Evolutionary conservation across 2,888 invertebrate species (phyloP), one percentile per base, ranked within the genome.

Genomic region (Pollenia amentaria): DNA sequence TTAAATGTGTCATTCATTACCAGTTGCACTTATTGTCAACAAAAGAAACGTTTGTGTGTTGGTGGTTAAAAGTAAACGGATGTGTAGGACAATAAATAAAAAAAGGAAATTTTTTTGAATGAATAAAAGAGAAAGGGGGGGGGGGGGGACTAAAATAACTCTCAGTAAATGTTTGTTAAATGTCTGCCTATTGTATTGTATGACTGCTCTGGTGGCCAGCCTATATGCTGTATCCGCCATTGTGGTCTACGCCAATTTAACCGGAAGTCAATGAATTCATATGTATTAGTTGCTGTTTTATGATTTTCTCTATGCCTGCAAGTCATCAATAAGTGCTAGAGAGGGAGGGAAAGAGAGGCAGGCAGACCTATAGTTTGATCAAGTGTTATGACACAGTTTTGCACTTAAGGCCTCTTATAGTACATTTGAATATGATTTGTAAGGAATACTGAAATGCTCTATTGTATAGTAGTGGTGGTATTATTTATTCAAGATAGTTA

Each of bases 21-120:
- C 88, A 87, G 82, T 84, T 87, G 86, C 60, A 81, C 84, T 78
- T 72, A 48, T 86, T 83, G 75, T 76, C 18, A 76, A 83, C 76
- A 83, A 80, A 77, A 79, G 69, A 65, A 57, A 3, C 67, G 3
- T 60, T 80, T 77, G 51, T 85, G 73, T 64, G 77, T 64, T 78
- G n/a, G 64, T 88, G 87, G 65, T 77, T 84, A 79, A 44, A 81
- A 53, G 65, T 55, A 44, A 40, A 67, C 57, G 42, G 12, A 72
- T 65, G 65, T 78, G 8, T n/a, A 29, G n/a, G 29, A 60, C 7
- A 67, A 60, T 1, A 46, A 51, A n/a, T n/a, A n/a, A 16, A 60
- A 51, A 51, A 51, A 38, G 11, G 2, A 64, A 77, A 8, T 18
- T 8, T 38, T 69, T 69, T 53, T 62, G 14, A 57, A 60, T 44